A percentile compares a stretch with the other conserved stretches of the same genome.
phyloP scores from a whole-genome alignment of 1,140 invertebrate genomes.

The Atopsyche davidsoni region DNA sequence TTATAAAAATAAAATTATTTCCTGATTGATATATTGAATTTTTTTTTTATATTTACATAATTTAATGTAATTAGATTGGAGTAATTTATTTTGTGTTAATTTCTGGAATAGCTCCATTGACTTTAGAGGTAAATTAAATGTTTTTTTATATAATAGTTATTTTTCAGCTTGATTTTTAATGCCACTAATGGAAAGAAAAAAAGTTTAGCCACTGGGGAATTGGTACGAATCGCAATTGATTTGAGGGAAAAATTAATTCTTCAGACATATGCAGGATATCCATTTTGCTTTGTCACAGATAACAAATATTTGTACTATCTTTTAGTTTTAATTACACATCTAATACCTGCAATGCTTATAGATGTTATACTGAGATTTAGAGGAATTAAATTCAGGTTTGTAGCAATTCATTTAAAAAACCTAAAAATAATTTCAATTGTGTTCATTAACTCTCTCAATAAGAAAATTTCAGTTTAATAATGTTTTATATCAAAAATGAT shows the following conservation, averaged over 20 bases:
- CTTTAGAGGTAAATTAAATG: no score
- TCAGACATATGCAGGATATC: constrained; percentile 12
- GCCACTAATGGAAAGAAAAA: constrained; percentile 2
- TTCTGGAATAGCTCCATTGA: no score
- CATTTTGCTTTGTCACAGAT: constrained; percentile 6
- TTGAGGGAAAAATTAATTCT: not conserved
- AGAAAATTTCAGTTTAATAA: no score
- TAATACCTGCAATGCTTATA: constrained; percentile 14
- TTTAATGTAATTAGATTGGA: no score
- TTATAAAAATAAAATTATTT: not conserved
- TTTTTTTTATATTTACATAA: not conserved
- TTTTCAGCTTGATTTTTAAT: constrained; percentile 6
- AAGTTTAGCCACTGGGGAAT: not conserved
- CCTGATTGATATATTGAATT: not conserved
- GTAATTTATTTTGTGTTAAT: no score
- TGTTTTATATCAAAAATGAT: no score
- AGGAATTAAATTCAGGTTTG: constrained; percentile 10
- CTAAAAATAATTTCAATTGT: no score
- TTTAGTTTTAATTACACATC: constrained; percentile 11
- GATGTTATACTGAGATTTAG: constrained; percentile 2
- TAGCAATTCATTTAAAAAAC: not conserved
- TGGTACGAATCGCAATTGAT: not conserved
- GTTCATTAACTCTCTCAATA: not conserved
- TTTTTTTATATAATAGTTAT: no score
- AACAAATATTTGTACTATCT: constrained; percentile 8